Percentiles rank a stretch among this genome's conserved stretches.
phyloP scores from a whole-genome alignment of 2,797 vertebrate genomes.

The Trachops cirrhosus region DNA sequence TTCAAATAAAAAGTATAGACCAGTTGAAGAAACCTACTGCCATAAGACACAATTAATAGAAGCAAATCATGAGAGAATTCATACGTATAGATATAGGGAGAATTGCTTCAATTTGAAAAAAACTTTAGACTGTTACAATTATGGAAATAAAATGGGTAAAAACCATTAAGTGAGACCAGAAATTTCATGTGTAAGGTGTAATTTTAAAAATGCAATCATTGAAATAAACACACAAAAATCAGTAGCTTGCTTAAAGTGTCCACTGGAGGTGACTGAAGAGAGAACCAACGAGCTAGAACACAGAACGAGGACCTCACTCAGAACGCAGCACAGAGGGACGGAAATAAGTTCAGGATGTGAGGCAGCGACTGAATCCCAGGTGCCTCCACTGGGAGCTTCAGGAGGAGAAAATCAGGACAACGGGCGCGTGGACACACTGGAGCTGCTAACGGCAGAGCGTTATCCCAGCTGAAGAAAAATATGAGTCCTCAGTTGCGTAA shows the following conservation, averaged over 20 bases:
- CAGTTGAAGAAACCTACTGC: background rate
- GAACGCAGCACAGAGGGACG: too few relatives aligned
- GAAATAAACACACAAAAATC: background rate
- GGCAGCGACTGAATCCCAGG: fast-evolving
- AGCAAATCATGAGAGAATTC: background rate
- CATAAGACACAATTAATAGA: background rate
- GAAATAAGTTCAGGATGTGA: background rate
- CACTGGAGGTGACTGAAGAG: background rate
- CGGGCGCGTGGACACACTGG: fast-evolving
- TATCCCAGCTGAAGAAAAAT: background rate
- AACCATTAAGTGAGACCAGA: background rate
- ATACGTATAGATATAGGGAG: background rate
- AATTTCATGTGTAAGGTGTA: background rate
- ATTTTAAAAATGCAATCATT: background rate
- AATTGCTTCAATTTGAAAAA: background rate
- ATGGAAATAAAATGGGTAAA: background rate
- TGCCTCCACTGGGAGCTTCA: fast-evolving
- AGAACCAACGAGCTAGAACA: background rate
- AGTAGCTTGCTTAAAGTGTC: background rate
- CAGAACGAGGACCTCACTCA: background rate
- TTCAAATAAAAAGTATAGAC: background rate
- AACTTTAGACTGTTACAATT: background rate
- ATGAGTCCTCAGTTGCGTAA: background rate
- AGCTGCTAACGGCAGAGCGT: background rate
- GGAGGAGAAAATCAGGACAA: background rate